These are phyloP conservation scores for Sinohyriopsis cumingii DNA, from an alignment of 2,888 invertebrate genomes.

Conservation along the genomic window DNA sequence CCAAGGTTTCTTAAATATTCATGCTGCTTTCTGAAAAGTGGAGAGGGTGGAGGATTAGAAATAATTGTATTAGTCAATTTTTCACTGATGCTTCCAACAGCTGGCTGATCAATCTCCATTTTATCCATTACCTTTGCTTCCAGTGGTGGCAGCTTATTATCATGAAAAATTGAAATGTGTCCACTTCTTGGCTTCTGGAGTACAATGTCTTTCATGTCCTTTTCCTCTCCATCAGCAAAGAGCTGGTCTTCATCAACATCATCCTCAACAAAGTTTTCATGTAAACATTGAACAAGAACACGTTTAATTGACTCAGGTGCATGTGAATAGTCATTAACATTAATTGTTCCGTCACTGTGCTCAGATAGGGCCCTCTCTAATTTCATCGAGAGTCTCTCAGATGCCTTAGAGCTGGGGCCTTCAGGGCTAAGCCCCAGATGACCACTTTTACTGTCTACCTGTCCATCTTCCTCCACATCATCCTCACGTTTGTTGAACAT, in stretches of 20 bases:
- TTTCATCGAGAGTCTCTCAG: constrained; percentile 27
- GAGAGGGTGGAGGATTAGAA: constrained; percentile 4
- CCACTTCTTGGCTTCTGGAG: too few species aligned
- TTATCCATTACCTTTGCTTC: constrained; percentile 10
- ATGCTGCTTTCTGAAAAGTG: constrained; percentile 25
- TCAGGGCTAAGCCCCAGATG: constrained; percentile 22
- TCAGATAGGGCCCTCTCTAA: constrained; percentile 42
- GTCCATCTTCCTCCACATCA: constrained; percentile 6
- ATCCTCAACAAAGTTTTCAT: constrained; percentile 29
- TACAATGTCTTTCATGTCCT: constrained; percentile 3
- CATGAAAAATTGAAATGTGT: background rate
- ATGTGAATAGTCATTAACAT: constrained; percentile 39
- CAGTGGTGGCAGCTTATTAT: constrained; percentile 1
- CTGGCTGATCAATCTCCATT: constrained; percentile 7
- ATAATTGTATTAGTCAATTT: constrained; percentile 25
- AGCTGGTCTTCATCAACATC: constrained; percentile 33
- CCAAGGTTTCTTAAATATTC: constrained; percentile 46
- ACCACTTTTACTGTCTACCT: constrained; percentile 9
- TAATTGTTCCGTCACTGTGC: constrained; percentile 43
- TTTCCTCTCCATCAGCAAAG: constrained; percentile 25
- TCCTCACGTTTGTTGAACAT: constrained; percentile 15
- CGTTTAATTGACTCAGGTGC: constrained; percentile 40
- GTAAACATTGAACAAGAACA: constrained; percentile 44
- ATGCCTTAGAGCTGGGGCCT: constrained; percentile 16
- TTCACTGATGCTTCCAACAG: constrained; percentile 19